Base-by-base conservation (phyloP, 2,888 invertebrate species). In the Tetranychus piercei region DNA sequence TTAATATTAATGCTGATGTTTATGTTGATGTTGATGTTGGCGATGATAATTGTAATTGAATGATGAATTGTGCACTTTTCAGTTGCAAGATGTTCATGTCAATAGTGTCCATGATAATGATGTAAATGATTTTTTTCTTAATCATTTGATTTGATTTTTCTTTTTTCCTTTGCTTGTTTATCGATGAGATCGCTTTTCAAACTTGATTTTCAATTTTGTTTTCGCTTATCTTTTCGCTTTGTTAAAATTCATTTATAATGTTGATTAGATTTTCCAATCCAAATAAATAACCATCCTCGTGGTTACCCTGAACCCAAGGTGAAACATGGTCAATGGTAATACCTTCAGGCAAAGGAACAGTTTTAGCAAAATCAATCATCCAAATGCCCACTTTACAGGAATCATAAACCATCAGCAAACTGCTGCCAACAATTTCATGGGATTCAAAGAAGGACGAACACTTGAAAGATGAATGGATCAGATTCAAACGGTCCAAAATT, bases 321-420 rank as follows among this genome's bases (percentile, higher is more conserved):
- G 85, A 85, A 75, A 92, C 86, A 82, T 97, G 97, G 78, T 88
- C 88, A 20, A 96, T 86, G 73, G 83, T 84, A 43, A 86, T 80
- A 11, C 88, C 88, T 34, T 87, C 86, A 0, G 90, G 89, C 72
- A 94, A 84, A 74, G 86, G 85, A 74, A 89, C 86, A 0, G 94
- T 93, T 82, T 97, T 97, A 72, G 94, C 95, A 82, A 97, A 97
- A 82, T 97, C 97, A 77, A 97, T 97, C 79, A 97, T 85, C 96
- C 96, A 97, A 8, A 90, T 92, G 43, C 94, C 94, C 64, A 90
- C 90, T 80, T 89, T 89, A 76, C 88, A 87, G 76, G 90, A 87
- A 81, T 97, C 96, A 82, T 93, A 93, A 77, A 96, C 90, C 80
- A 97, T 89, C 80, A 97, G 89, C 79, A 96, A 87, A 82, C 94